Percentiles rank a stretch among this genome's conserved stretches.
Conservation (phyloP, 2,888 invertebrate genomes). For the Hesperia comma region DNA sequence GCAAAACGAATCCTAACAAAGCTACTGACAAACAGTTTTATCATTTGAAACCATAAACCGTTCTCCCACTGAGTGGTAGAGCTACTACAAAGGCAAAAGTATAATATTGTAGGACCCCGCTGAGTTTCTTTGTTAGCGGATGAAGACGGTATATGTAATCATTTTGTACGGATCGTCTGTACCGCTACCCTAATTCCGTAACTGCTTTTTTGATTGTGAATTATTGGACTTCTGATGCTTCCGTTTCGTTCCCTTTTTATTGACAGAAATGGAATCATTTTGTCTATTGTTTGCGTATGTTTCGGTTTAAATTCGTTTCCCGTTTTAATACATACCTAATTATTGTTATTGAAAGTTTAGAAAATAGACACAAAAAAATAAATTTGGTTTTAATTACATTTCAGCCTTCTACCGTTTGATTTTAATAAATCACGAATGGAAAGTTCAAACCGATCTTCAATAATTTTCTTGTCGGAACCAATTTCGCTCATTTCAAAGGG, state of each 20-base stretch:
- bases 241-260: conserved; percentile 62
- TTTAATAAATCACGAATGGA: conserved; percentile 39
- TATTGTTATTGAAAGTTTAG: no score
- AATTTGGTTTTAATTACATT: not conserved
- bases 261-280: conserved; percentile 4
- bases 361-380: no score
- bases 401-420: not conserved
- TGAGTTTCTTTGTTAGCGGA: conserved; percentile 79
- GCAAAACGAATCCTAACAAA: conserved; percentile 72
- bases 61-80: conserved; percentile 76
- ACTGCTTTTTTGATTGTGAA: conserved; percentile 78
- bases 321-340: not conserved
- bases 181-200: conserved; percentile 79
- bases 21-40: conserved; percentile 82
- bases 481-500: conserved; percentile 78
- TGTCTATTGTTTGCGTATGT: conserved; percentile 35
- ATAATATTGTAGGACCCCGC: conserved; percentile 82
- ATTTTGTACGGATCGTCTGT: conserved; percentile 78
- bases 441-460: conserved; percentile 52
- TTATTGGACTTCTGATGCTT: conserved; percentile 78
- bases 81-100: conserved; percentile 80
- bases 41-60: conserved; percentile 83
- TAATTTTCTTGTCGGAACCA: conserved; percentile 66
- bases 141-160: conserved; percentile 80
- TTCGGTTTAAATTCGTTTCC: conserved; percentile 12